Evolutionary conservation across 2,797 vertebrate genomes (phyloP), one percentile per base, ranked within the genome.

Genomic region (Dallia pectoralis): DNA sequence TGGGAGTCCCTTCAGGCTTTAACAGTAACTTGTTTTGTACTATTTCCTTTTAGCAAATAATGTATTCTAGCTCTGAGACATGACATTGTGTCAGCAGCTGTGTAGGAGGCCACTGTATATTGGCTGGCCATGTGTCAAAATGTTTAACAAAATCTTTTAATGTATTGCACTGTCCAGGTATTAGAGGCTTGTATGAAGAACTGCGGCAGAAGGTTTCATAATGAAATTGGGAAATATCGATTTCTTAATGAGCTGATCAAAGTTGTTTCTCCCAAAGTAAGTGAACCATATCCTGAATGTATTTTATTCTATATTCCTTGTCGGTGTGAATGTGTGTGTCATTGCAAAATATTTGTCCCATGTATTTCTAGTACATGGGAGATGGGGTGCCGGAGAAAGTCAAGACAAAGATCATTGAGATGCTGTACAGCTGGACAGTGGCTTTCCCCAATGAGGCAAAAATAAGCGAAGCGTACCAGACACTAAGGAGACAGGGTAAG

Each of bases 101-200:
- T 25, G n/a, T 59, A 19, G 4, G 16, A 51, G 49, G 18, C 49
- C 49, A 51, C 49, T 6, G 49, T 4, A 18, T 51, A 51, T 6
- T 51, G 18, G 18, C 49, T n/a, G 4, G 49, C 53, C 11, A 56
- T 25, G 53, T 56, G n/a, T 7, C 53, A n/a, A 56, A 9, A 22
- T 56, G 53, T n/a, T 56, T 56, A 22, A 56, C 53, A 12, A 25
- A 25, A 56, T 53, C 6, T 53, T 18, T 53, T 18, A 5, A n/a
- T 11, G 53, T 56, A 25, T 59, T 25, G 11, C 25, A 12, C 15
- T 73, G 73, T 75, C 0, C 89, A 99, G 97, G 97, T 98, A 19
- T 85, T 99, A 80, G 97, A 99, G 89, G 97, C 97, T 0, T 97
- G 96, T 66, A 99, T 98, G 97, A 99, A 99, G 92, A 99, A 99